Conservation (phyloP, 2,888 invertebrate genomes). For the Nemotelus pantherinus region DNA sequence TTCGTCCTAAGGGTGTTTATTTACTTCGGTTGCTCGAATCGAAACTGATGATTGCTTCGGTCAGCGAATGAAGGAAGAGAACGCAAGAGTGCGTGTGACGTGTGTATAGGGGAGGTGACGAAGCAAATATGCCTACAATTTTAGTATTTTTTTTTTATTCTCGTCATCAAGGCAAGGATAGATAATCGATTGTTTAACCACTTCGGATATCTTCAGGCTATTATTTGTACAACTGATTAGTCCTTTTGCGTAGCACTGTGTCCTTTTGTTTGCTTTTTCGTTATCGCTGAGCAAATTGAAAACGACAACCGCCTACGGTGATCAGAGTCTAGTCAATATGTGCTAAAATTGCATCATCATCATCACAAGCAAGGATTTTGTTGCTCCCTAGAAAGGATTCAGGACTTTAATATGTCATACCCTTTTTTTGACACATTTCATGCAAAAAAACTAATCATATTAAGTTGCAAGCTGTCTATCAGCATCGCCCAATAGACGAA, state of each 20-base stretch:
- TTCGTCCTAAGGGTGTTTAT: slow-evolving; percentile 12
- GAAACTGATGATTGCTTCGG: too few species aligned
- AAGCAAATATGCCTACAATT: too few species aligned
- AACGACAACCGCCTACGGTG: background rate
- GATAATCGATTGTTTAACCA: background rate
- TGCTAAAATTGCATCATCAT: background rate
- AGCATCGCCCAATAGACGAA: background rate
- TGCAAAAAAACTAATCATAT: background rate
- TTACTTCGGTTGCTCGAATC: too few species aligned
- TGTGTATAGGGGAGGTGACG: too few species aligned
- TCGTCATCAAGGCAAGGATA: background rate
- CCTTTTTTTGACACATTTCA: slow-evolving; percentile 20
- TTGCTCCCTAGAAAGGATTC: background rate
- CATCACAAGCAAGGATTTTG: too few species aligned
- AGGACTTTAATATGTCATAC: background rate
- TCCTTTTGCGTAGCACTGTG: too few species aligned
- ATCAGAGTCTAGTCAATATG: background rate
- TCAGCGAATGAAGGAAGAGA: too few species aligned
- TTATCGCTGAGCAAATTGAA: background rate
- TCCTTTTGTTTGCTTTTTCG: too few species aligned
- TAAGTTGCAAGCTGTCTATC: slow-evolving; percentile 11
- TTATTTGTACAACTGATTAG: slow-evolving; percentile 22
- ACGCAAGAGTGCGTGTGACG: too few species aligned
- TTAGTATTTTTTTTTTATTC: background rate
- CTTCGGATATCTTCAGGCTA: background rate